Evolutionary conservation across 2,797 vertebrate genomes (phyloP).

Genomic region (Toxotes lorentzi): DNA sequence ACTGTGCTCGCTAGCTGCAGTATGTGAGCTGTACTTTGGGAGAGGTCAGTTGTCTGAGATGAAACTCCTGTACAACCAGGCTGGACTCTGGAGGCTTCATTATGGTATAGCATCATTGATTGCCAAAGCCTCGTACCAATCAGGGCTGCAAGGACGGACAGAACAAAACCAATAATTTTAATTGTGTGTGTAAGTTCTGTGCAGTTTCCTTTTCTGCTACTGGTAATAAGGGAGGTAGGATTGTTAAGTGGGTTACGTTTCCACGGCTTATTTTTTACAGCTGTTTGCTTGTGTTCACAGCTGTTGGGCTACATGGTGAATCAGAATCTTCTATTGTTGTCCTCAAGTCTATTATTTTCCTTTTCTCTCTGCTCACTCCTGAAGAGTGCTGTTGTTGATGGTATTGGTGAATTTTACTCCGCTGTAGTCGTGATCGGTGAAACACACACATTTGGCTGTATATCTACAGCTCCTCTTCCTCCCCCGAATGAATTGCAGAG

Average conservation of each 20-base stretch:
- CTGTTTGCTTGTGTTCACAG: slow-evolving; percentile 2
- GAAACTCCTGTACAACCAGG: slow-evolving; percentile 20
- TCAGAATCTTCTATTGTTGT: slow-evolving; percentile 14
- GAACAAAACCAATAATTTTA: slow-evolving; percentile 56
- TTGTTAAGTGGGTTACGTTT: background rate
- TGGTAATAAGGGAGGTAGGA: background rate
- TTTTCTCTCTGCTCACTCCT: background rate
- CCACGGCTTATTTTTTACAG: background rate
- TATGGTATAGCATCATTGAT: slow-evolving; percentile 63
- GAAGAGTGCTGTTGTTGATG: slow-evolving; percentile 22
- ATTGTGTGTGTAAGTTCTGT: slow-evolving; percentile 21
- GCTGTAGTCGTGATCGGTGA: slow-evolving; percentile 59
- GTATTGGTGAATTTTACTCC: slow-evolving; percentile 28
- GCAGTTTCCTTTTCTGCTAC: slow-evolving; percentile 20
- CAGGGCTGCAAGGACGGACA: slow-evolving; percentile 18
- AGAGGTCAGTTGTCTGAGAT: slow-evolving; percentile 49
- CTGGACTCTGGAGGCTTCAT: slow-evolving; percentile 64
- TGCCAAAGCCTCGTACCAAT: slow-evolving; percentile 28
- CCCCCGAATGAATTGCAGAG: slow-evolving; percentile 59
- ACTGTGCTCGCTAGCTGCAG: slow-evolving; percentile 30
- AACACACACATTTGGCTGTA: slow-evolving; percentile 42
- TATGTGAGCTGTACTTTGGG: slow-evolving; percentile 27
- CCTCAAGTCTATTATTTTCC: slow-evolving; percentile 12
- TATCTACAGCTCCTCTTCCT: slow-evolving; percentile 57
- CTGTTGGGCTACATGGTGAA: background rate